Evolutionary conservation across 2,113 vertebrate genomes (phyloP).

Genomic region (Sander vitreus): DNA sequence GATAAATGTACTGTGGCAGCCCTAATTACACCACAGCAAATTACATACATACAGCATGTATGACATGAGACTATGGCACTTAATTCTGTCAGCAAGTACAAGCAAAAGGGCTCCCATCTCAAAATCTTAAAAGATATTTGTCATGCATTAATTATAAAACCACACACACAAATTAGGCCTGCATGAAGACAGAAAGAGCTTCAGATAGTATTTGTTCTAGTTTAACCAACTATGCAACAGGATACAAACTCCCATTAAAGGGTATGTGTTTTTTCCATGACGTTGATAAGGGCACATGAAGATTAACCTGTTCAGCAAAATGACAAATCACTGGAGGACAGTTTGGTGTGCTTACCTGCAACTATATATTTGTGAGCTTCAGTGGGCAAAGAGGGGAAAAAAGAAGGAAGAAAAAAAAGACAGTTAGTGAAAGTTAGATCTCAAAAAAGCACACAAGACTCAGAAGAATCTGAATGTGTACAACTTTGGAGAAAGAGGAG

Average conservation of each 20-base stretch:
- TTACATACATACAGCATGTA: constrained; percentile 14
- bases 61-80: constrained; percentile 11
- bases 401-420: constrained; percentile 33
- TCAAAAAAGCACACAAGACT: constrained; percentile 1
- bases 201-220: constrained; percentile 20
- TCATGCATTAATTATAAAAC: constrained; percentile 18
- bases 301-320: neutral
- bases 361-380: constrained; percentile 90
- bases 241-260: neutral
- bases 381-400: constrained; percentile 74
- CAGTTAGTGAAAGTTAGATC: constrained; percentile 59
- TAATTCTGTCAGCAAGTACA: constrained; percentile 13
- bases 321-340: neutral
- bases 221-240: neutral
- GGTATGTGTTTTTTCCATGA: neutral
- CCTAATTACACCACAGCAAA: constrained; percentile 18
- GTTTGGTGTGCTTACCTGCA: constrained; percentile 86
- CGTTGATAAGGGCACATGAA: neutral
- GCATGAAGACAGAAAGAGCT: constrained; percentile 46
- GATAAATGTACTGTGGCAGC: neutral
- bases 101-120: neutral
- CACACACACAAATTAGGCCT: constrained; percentile 41
- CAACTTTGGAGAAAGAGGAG: neutral
- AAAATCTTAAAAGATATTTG: neutral
- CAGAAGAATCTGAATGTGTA: neutral